These are phyloP conservation scores for Calephelis virginiensis DNA, from an alignment of 1,140 invertebrate genomes.

Conservation along the genomic window DNA sequence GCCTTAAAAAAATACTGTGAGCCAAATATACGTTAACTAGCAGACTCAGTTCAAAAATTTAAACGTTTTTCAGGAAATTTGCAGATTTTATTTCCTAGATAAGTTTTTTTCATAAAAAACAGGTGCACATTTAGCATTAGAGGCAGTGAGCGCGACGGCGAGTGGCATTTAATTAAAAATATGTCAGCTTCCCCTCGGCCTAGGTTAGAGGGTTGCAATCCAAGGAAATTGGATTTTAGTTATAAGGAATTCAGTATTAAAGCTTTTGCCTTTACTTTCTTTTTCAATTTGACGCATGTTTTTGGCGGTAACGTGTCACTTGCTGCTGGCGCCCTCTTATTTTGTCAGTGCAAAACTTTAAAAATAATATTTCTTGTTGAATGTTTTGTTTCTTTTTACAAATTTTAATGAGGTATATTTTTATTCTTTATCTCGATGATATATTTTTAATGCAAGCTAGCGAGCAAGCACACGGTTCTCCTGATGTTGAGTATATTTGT, in stretches of 20 bases:
- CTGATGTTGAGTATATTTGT: too few species aligned
- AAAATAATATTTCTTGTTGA: neutral
- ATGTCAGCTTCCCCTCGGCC: slow-evolving; percentile 26
- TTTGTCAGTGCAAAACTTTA: neutral
- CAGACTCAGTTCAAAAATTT: neutral
- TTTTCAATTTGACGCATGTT: slow-evolving; percentile 11
- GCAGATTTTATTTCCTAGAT: neutral
- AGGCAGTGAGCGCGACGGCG: slow-evolving; percentile 14
- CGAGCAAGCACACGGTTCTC: too few species aligned
- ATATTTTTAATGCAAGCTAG: too few species aligned
- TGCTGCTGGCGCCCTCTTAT: neutral
- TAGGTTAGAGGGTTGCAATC: slow-evolving; percentile 15
- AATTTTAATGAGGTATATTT: neutral
- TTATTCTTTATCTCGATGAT: too few species aligned
- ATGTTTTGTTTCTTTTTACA: neutral
- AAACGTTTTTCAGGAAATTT: neutral
- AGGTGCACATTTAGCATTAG: slow-evolving; percentile 13
- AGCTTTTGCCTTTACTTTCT: slow-evolving; percentile 13
- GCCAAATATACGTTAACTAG: too few species aligned
- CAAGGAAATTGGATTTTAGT: slow-evolving; percentile 15
- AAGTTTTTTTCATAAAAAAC: slow-evolving; percentile 4
- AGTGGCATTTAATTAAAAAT: slow-evolving; percentile 39
- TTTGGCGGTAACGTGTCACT: slow-evolving; percentile 11
- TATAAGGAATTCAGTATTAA: slow-evolving; percentile 17
- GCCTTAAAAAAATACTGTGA: too few species aligned